phyloP scores from a whole-genome alignment of 2,888 invertebrate genomes.

The Polydrusus tereticollis region DNA sequence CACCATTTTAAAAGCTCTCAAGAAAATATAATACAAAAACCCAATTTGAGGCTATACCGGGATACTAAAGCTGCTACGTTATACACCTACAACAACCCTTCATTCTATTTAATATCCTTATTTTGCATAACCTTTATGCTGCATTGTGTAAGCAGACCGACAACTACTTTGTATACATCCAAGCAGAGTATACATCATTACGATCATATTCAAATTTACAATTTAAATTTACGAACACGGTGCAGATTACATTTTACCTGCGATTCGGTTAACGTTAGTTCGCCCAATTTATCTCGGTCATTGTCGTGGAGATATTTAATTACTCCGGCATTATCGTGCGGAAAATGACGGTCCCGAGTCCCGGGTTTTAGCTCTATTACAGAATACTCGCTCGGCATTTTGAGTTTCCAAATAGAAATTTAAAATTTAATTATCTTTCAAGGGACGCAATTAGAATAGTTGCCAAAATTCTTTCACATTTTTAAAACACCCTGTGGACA shows the following conservation, averaged over 20 bases:
- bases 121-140: background rate
- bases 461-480: too few relatives aligned
- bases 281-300: conserved; percentile 23
- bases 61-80: too few relatives aligned
- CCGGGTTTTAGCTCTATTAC: background rate
- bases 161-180: conserved; percentile 10
- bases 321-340: conserved; percentile 14
- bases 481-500: too few relatives aligned
- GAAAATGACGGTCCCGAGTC: conserved; percentile 3
- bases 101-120: background rate
- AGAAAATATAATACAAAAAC: too few relatives aligned
- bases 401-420: background rate
- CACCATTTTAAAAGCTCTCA: too few relatives aligned
- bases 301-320: conserved; percentile 24
- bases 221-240: conserved; percentile 11
- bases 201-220: conserved; percentile 8
- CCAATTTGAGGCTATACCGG: background rate
- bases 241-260: conserved; percentile 34
- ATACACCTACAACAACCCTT: background rate
- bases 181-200: too few relatives aligned
- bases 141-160: background rate
- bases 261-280: conserved; percentile 15
- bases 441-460: too few relatives aligned
- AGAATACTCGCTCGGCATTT: background rate
- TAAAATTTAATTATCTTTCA: background rate